phyloP scores from a whole-genome alignment of 1,140 invertebrate species.

The Diploscapter pachys region DNA sequence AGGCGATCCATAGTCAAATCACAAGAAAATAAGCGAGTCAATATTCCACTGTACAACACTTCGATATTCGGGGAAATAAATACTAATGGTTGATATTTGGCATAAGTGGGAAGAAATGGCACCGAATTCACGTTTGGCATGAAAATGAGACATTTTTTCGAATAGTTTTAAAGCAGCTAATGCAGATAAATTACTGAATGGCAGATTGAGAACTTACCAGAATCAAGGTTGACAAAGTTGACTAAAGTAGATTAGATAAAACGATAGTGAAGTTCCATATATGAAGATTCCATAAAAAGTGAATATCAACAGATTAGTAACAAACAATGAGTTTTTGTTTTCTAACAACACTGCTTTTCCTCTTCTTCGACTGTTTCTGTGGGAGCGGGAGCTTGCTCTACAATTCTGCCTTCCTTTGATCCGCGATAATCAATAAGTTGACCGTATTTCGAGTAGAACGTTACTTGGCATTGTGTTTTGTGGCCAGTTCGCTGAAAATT shows the following conservation, averaged over 20 bases:
- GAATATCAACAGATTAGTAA: too few species aligned
- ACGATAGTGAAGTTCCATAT: background rate
- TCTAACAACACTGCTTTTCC: background rate
- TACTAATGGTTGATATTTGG: too few species aligned
- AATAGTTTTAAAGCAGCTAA: too few species aligned
- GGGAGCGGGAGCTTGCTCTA: constrained; percentile 6
- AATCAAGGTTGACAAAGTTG: background rate
- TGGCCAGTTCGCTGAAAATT: constrained; percentile 37
- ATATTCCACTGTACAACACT: too few species aligned
- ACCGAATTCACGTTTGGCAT: too few species aligned
- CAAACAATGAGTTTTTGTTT: background rate
- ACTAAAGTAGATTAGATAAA: background rate
- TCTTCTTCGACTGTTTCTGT: background rate
- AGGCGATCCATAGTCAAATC: too few species aligned
- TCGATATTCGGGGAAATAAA: too few species aligned
- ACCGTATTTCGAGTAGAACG: constrained; percentile 39
- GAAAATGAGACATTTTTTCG: too few species aligned
- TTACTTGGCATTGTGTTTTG: constrained; percentile 27
- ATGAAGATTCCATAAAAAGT: background rate
- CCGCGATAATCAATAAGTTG: constrained; percentile 32
- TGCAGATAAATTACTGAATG: too few species aligned
- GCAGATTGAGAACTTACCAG: background rate
- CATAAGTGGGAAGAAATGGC: too few species aligned
- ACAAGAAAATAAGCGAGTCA: too few species aligned
- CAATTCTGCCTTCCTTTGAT: constrained; percentile 32